These are phyloP conservation scores for Ageneiosus marmoratus DNA, from an alignment of 2,113 vertebrate genomes.

Conservation along the genomic window DNA sequence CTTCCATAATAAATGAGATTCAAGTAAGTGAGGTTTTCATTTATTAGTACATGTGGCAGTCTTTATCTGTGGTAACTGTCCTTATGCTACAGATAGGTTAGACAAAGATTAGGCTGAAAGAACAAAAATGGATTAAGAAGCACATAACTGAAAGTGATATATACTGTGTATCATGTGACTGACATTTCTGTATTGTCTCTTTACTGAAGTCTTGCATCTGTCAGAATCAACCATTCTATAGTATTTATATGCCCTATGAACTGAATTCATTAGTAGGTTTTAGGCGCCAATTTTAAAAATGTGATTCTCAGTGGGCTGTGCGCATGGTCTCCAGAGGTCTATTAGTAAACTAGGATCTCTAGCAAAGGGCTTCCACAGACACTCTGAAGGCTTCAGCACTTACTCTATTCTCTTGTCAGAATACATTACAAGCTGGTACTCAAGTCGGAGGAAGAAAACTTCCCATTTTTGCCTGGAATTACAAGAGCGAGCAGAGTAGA, in stretches of 20 bases:
- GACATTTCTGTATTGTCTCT: not conserved
- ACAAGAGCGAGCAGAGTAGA: slow-evolving; percentile 74
- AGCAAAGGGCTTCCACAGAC: slow-evolving; percentile 66
- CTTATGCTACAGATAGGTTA: not conserved
- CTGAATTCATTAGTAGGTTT: slow-evolving; percentile 58
- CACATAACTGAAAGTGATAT: not conserved
- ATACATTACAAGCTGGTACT: slow-evolving; percentile 76
- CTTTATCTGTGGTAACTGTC: not conserved
- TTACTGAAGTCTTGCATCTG: slow-evolving; percentile 11
- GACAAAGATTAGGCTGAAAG: not conserved
- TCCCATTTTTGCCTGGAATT: slow-evolving; percentile 76
- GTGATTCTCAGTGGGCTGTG: slow-evolving; percentile 65
- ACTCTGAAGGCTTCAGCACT: slow-evolving; percentile 66
- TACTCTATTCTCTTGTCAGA: slow-evolving; percentile 65
- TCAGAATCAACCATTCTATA: slow-evolving; percentile 9
- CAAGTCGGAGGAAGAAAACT: slow-evolving; percentile 75
- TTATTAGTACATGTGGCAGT: not conserved
- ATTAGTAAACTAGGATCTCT: slow-evolving; percentile 81
- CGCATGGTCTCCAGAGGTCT: slow-evolving; percentile 79
- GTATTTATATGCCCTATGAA: slow-evolving; percentile 37
- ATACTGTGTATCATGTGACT: not conserved
- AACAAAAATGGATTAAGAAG: not conserved
- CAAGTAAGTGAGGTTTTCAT: not conserved
- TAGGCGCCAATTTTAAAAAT: slow-evolving; percentile 64
- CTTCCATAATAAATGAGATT: not conserved